Conservation (phyloP, 2,113 vertebrate species). For the Sinocyclocheilus anshuiensis region DNA sequence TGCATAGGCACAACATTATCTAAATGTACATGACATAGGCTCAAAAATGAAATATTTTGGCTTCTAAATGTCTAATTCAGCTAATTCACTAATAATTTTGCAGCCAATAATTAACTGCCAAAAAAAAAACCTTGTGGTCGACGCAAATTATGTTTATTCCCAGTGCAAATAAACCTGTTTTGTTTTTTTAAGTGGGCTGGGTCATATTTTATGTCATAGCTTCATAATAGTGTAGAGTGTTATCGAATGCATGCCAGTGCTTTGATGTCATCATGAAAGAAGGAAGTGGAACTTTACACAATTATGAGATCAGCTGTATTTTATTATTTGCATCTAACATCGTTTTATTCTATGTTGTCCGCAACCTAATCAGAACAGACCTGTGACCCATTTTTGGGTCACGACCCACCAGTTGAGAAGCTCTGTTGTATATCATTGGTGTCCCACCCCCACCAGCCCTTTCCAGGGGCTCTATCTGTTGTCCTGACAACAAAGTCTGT, state of each 20-base stretch:
- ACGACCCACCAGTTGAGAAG: neutral
- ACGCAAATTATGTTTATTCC: too few species aligned
- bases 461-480: slow-evolving; percentile 53
- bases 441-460: slow-evolving; percentile 29
- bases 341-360: neutral
- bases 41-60: neutral
- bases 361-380: neutral
- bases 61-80: neutral
- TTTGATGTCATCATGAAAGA: neutral
- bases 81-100: too few species aligned
- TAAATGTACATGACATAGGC: neutral
- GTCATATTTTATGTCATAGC: neutral
- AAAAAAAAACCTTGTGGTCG: too few species aligned
- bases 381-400: neutral
- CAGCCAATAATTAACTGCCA: neutral
- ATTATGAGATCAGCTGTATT: neutral
- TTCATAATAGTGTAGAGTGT: neutral
- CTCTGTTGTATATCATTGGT: neutral
- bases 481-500: slow-evolving; percentile 63
- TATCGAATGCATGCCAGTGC: neutral
- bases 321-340: neutral
- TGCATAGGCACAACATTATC: neutral
- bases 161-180: too few species aligned
- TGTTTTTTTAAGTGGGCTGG: too few species aligned
- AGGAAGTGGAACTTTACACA: neutral